A percentile compares a stretch with the other conserved stretches of the same genome.
Conservation (phyloP, 2,888 invertebrate species). For the Adela reaumurella region DNA sequence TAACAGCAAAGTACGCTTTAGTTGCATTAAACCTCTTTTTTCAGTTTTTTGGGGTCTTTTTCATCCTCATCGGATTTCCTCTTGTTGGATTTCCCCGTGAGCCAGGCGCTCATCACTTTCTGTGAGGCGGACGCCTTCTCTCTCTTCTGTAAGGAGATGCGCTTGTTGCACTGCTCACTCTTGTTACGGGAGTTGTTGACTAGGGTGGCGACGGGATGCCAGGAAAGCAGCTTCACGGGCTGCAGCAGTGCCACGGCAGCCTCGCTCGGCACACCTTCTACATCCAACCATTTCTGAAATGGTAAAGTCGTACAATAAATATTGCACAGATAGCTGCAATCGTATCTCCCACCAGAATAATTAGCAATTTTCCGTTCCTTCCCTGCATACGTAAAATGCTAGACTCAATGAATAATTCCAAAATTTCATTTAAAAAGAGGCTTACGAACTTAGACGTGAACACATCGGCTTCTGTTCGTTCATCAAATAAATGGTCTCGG, state of each 20-base stretch:
- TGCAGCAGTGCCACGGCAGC: conserved; percentile 54
- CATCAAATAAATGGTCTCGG: too few relatives aligned
- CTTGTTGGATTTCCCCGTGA: conserved; percentile 27
- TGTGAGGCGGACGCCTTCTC: conserved; percentile 24
- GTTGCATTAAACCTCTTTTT: too few relatives aligned
- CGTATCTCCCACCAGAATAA: too few relatives aligned
- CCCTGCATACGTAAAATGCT: too few relatives aligned
- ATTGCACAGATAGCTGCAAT: too few relatives aligned
- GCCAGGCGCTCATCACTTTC: conserved; percentile 43
- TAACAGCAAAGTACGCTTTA: too few relatives aligned
- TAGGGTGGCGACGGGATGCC: conserved; percentile 66
- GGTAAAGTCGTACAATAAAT: too few relatives aligned
- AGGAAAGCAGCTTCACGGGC: conserved; percentile 51
- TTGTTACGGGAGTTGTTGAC: conserved; percentile 75
- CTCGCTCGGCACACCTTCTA: conserved; percentile 44
- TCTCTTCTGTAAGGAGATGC: conserved; percentile 24
- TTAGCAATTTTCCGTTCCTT: too few relatives aligned
- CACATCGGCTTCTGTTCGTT: too few relatives aligned
- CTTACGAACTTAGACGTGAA: too few relatives aligned
- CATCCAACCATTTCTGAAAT: conserved; percentile 65
- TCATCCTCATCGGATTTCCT: conserved; percentile 20
- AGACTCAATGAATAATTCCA: too few relatives aligned
- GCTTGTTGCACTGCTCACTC: conserved; percentile 54
- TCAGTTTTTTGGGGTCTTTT: conserved; percentile 19
- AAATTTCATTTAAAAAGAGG: too few relatives aligned